Evolutionary conservation across 2,113 vertebrate species (phyloP).

Genomic region (Takifugu flavidus): DNA sequence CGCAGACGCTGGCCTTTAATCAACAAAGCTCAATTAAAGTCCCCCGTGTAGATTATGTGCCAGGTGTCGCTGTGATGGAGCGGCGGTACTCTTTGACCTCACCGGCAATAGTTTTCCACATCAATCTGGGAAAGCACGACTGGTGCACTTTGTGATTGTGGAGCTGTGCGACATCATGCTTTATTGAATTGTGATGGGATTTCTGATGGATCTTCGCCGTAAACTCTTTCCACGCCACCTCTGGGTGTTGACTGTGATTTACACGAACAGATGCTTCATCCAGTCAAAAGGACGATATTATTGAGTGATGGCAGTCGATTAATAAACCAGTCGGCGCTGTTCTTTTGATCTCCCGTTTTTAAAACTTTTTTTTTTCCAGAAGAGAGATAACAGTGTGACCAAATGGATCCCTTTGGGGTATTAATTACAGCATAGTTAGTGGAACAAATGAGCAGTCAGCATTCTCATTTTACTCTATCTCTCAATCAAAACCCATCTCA

Average conservation of each 20-base stretch:
- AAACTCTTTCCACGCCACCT: slow-evolving; percentile 39
- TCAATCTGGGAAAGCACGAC: slow-evolving; percentile 20
- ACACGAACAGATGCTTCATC: slow-evolving; percentile 17
- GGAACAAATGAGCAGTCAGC: slow-evolving; percentile 42
- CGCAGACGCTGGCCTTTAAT: slow-evolving; percentile 8
- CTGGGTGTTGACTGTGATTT: slow-evolving; percentile 28
- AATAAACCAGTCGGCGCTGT: slow-evolving; percentile 20
- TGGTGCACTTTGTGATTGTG: slow-evolving; percentile 47
- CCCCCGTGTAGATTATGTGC: slow-evolving; percentile 35
- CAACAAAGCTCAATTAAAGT: slow-evolving; percentile 36
- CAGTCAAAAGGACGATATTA: slow-evolving; percentile 27
- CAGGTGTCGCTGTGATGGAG: slow-evolving; percentile 42
- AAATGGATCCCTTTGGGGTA: slow-evolving; percentile 17
- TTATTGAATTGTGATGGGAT: slow-evolving; percentile 43
- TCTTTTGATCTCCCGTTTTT: slow-evolving; percentile 25
- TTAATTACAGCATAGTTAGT: slow-evolving; percentile 30
- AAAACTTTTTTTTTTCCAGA: not conserved
- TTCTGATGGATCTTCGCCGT: slow-evolving; percentile 38
- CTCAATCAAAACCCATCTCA: slow-evolving; percentile 31
- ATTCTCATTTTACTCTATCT: slow-evolving; percentile 29
- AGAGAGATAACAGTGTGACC: slow-evolving; percentile 4
- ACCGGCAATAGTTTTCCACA: slow-evolving; percentile 36
- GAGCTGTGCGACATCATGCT: slow-evolving; percentile 31
- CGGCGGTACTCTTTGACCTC: slow-evolving; percentile 45
- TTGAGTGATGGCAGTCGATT: slow-evolving; percentile 14